Base-by-base conservation (phyloP, 2,797 vertebrate species). In the Sebastes vulpes region DNA sequence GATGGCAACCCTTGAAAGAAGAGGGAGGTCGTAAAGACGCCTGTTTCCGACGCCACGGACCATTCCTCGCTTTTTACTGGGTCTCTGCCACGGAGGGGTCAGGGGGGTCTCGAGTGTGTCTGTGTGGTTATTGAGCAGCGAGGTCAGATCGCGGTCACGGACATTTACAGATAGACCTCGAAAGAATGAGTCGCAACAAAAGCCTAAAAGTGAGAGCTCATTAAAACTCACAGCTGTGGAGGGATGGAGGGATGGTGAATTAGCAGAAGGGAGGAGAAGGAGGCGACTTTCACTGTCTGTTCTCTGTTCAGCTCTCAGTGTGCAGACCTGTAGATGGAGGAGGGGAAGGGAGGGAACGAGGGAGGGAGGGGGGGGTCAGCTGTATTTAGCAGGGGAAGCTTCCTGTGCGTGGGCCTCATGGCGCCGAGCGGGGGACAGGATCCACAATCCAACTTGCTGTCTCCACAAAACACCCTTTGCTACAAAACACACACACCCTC, bases 321-420 rank as follows among this genome's bases (percentile, higher is more conserved):
- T 75, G 50, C 72, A 90, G 84, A 92, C 91, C 87, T 89, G 88
- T 70, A 83, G 85, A 82, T 79, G 76, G 65, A 77, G 84, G 63
- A 64, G 67, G 61, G 67, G 80, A 21, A 79, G 46, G 26, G 58
- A 16, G 25, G 23, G 11, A 38, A 18, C 5, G 42, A 23, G 35
- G 25, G 3, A 2, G 12, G 25, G 29, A 6, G 35, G 29, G 57
- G 57, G n/a, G 26, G 82, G 83, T 82, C 75, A 81, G 92, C 89
- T 92, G 90, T 89, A 92, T 92, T 93, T 93, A 94, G 93, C 89
- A 90, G 89, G 85, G 88, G 91, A 89, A 86, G 93, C 92, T 94
- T 94, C 93, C 94, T 94, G 93, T 95, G 94, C 89, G 93, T 94
- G 94, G 93, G 92, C 93, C 92, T 93, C 92, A 83, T 94, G 94